Evolutionary conservation across 2,888 invertebrate genomes (phyloP).

Genomic region (Zelleria hepariella): DNA sequence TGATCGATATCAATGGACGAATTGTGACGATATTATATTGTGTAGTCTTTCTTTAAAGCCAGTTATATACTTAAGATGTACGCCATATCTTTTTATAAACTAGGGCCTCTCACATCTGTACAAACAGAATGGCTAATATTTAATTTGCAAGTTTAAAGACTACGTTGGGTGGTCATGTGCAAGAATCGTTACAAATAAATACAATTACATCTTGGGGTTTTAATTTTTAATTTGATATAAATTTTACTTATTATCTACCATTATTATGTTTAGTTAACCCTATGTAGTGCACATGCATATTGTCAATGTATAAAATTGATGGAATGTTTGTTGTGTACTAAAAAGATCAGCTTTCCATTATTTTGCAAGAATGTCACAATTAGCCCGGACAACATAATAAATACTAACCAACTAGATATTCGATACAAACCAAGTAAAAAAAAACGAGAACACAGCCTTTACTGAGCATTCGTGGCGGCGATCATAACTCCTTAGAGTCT

Average conservation of each 20-base stretch:
- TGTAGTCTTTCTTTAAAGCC: neutral
- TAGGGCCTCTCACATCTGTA: neutral
- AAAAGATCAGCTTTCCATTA: neutral
- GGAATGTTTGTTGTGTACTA: constrained; percentile 9
- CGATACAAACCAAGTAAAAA: constrained; percentile 8
- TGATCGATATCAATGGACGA: neutral
- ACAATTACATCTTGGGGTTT: neutral
- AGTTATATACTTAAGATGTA: neutral
- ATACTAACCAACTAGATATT: neutral
- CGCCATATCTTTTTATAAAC: neutral
- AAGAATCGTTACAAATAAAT: neutral
- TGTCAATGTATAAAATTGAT: constrained; percentile 11
- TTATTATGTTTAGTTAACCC: constrained; percentile 13
- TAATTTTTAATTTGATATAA: neutral
- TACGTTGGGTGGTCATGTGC: neutral
- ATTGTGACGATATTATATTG: neutral
- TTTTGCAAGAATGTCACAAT: neutral
- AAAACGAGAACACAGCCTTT: constrained; percentile 9
- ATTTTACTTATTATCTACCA: constrained; percentile 4
- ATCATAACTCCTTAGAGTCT: constrained; percentile 70
- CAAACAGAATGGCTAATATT: neutral
- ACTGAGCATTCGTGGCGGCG: constrained; percentile 5
- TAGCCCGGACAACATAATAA: constrained; percentile 2
- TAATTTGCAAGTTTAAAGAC: neutral
- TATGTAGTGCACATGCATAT: constrained; percentile 13